These are phyloP conservation scores for Smithornis capensis DNA, from an alignment of 2,113 vertebrate species.

Conservation along the genomic window DNA sequence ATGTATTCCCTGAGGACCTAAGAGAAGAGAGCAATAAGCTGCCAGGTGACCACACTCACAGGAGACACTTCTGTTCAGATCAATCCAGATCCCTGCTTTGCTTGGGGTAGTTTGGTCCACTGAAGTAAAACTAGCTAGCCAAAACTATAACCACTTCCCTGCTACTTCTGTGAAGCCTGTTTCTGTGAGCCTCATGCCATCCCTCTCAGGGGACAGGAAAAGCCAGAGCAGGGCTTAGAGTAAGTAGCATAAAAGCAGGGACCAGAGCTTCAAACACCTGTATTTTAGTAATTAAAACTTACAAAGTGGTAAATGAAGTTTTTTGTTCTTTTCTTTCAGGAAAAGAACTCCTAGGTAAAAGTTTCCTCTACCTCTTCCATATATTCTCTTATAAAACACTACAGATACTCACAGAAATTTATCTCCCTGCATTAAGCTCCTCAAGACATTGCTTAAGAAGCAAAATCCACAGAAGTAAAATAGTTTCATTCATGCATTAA, in stretches of 20 bases:
- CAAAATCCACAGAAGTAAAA: background rate
- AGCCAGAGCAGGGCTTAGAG: background rate
- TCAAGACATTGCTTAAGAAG: background rate
- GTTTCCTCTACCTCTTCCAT: background rate
- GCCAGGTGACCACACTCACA: background rate
- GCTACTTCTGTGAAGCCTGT: background rate
- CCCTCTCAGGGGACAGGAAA: rapidly evolving
- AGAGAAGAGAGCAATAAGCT: background rate
- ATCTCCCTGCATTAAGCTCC: background rate
- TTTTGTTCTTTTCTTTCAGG: background rate
- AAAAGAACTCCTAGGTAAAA: background rate
- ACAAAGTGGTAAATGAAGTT: background rate
- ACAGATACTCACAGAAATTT: background rate
- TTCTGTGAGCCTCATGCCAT: rapidly evolving
- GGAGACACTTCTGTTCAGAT: rapidly evolving
- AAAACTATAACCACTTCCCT: background rate
- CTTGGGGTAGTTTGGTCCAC: background rate
- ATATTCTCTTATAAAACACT: background rate
- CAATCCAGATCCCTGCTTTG: background rate
- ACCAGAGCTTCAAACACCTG: background rate
- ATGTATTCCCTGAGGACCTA: background rate
- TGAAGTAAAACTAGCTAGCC: background rate
- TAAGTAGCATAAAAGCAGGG: rapidly evolving
- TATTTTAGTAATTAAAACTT: background rate
- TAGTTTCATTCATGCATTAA: slow-evolving; percentile 33